These are phyloP conservation scores for Calyptomena viridis DNA, from an alignment of 2,113 vertebrate species.

Conservation along the genomic window DNA sequence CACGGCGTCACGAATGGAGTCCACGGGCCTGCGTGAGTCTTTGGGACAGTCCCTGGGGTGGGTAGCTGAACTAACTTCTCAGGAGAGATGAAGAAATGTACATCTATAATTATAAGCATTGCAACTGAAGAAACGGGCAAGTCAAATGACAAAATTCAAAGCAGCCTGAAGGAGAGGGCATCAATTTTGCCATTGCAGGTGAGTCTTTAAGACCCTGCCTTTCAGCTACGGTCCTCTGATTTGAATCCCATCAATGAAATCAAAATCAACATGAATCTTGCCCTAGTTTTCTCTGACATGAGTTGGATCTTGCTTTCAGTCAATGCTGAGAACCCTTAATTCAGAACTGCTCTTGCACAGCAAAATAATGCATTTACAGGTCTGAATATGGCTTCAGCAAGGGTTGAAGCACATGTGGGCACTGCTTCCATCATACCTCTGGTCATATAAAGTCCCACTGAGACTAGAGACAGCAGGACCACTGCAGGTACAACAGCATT, in stretches of 20 bases:
- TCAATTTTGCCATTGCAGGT: neutral
- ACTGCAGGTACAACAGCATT: neutral
- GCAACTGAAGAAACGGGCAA: neutral
- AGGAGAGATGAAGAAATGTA: neutral
- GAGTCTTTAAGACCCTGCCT: neutral
- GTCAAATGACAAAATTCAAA: neutral
- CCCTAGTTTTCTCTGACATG: neutral
- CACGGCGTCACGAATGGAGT: conserved; percentile 90
- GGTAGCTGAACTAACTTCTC: neutral
- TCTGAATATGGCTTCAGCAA: neutral
- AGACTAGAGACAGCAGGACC: neutral
- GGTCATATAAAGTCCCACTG: neutral
- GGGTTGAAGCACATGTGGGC: neutral
- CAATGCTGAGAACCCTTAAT: neutral
- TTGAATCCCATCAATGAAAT: neutral
- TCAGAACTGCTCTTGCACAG: neutral
- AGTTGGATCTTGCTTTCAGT: neutral
- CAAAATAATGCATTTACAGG: neutral
- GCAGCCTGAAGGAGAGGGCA: neutral
- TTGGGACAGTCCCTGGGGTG: neutral
- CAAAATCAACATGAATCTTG: neutral
- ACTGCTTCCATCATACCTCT: neutral
- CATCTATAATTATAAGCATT: neutral
- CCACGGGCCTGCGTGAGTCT: conserved; percentile 87
- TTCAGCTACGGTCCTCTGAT: neutral